These are phyloP conservation scores for Hassar affinis DNA, from an alignment of 2,113 vertebrate species.

Conservation along the genomic window DNA sequence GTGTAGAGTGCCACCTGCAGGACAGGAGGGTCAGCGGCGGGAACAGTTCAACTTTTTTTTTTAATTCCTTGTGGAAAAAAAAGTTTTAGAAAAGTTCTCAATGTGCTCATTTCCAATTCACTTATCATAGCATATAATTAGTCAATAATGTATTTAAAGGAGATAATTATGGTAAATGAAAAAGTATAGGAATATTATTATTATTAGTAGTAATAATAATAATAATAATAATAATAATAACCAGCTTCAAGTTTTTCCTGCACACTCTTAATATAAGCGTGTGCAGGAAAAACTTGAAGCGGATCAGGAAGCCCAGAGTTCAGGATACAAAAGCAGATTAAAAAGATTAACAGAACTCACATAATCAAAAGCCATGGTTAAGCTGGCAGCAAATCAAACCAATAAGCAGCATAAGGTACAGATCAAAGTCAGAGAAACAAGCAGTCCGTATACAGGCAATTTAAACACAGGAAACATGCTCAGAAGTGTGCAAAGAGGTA, in stretches of 20 bases:
- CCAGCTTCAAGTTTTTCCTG: too few relatives aligned
- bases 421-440: background rate
- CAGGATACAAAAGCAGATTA: background rate
- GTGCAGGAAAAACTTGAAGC: background rate
- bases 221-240: too few relatives aligned
- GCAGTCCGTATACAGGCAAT: background rate
- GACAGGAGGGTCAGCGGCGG: constrained; percentile 31
- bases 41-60: background rate
- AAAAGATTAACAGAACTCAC: background rate
- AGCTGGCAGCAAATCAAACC: background rate
- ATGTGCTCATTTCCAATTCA: background rate
- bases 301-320: background rate
- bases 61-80: background rate
- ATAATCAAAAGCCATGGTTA: background rate
- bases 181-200: too few relatives aligned
- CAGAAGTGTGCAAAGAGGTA: background rate
- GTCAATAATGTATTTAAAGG: background rate
- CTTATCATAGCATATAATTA: background rate
- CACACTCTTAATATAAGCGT: background rate
- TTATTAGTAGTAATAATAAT: too few relatives aligned
- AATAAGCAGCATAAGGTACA: background rate
- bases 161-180: background rate
- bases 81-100: background rate
- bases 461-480: background rate
- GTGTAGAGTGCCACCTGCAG: constrained; percentile 67